Percentiles rank a stretch among this genome's conserved stretches.
Conservation (phyloP, 2,888 invertebrate genomes). For the Temnothorax rugatulus region DNA sequence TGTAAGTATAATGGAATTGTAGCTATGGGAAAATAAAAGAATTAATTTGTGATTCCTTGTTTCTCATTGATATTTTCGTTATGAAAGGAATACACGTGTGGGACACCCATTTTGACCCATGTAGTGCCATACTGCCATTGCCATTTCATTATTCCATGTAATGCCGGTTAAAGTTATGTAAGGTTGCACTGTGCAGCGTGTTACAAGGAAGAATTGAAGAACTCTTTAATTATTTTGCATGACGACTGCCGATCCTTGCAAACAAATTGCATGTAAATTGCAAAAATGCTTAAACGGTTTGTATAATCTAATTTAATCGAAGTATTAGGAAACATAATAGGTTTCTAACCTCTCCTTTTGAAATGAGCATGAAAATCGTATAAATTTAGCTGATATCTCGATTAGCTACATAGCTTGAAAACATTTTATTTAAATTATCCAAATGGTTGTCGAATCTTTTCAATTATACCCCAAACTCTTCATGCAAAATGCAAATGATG, state of each 20-base stretch:
- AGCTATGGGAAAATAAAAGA: background rate
- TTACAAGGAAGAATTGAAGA: background rate
- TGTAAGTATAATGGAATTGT: too few relatives aligned
- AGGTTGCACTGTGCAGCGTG: background rate
- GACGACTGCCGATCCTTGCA: constrained; percentile 91
- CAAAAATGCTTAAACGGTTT: constrained; percentile 93
- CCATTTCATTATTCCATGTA: too few relatives aligned
- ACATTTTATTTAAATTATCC: background rate
- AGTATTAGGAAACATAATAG: background rate
- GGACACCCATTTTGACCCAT: too few relatives aligned
- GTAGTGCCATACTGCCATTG: too few relatives aligned
- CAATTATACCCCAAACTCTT: background rate
- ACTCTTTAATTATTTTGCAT: constrained; percentile 75
- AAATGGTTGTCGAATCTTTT: background rate
- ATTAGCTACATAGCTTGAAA: background rate
- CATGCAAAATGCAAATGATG: background rate
- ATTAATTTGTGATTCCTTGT: too few relatives aligned
- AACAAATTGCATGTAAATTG: constrained; percentile 92
- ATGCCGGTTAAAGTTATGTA: background rate
- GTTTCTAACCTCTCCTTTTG: constrained; percentile 11
- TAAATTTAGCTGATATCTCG: background rate
- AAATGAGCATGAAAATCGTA: background rate
- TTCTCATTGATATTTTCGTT: background rate
- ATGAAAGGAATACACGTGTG: too few relatives aligned
- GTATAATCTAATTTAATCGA: constrained; percentile 71